Percentiles rank a stretch among this genome's conserved stretches.
Evolutionary conservation across 2,113 vertebrate genomes (phyloP).

Genomic region (Abramis brama): DNA sequence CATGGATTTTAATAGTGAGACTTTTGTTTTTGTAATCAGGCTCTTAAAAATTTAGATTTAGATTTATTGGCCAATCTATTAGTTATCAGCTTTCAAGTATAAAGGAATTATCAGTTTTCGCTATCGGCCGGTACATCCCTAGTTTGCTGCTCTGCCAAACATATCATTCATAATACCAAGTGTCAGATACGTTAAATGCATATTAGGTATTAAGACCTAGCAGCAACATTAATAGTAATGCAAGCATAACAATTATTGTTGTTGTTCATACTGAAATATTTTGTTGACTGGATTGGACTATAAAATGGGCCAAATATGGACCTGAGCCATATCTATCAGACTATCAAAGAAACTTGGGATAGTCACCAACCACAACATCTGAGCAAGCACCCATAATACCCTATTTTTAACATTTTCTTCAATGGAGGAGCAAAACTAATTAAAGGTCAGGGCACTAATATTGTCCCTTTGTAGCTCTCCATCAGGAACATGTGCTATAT

Average conservation of each 20-base stretch:
- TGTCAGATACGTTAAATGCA: not conserved
- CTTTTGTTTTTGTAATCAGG: too few relatives aligned
- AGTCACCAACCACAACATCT: constrained; percentile 3
- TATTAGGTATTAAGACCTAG: not conserved
- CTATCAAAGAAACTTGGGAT: not conserved
- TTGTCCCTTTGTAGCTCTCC: not conserved
- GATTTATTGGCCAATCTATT: too few relatives aligned
- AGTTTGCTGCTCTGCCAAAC: not conserved
- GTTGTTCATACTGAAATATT: not conserved
- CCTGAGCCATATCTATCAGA: not conserved
- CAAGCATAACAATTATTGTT: not conserved
- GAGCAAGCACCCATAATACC: not conserved
- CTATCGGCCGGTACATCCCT: too few relatives aligned
- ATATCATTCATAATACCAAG: not conserved
- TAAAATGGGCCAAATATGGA: not conserved
- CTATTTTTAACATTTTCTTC: not conserved
- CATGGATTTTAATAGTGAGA: too few relatives aligned
- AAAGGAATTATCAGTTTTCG: too few relatives aligned
- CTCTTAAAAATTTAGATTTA: too few relatives aligned
- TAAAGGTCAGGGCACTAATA: not conserved
- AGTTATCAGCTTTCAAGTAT: too few relatives aligned
- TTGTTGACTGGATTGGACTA: not conserved
- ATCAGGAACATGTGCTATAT: not conserved
- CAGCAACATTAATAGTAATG: not conserved
- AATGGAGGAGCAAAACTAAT: not conserved